Conservation (phyloP, 2,888 invertebrate genomes). For the Neocrepidodera transversa region DNA sequence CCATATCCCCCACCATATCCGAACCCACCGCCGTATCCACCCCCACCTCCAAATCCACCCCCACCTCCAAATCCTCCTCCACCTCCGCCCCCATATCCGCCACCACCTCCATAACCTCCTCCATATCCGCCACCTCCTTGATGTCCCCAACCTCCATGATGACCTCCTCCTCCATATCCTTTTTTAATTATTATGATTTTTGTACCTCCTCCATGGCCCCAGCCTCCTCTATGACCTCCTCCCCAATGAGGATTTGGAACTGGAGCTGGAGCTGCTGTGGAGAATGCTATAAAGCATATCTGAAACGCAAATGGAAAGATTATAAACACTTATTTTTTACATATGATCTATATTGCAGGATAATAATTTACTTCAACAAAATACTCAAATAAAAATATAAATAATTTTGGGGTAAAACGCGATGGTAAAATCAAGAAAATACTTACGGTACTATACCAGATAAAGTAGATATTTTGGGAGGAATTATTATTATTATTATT, state of each 20-base stretch:
- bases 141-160: neutral
- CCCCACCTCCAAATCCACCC: constrained; percentile 11
- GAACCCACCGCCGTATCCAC: constrained; percentile 15
- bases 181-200: neutral
- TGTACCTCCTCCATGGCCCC: neutral
- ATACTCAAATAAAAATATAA: no score
- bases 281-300: neutral
- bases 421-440: no score
- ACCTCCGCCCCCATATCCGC: neutral
- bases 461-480: no score
- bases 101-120: constrained; percentile 3
- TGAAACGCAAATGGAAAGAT: no score
- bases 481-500: no score
- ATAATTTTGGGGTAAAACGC: no score
- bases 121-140: neutral
- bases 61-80: constrained; percentile 13
- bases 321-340: no score
- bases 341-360: no score
- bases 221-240: neutral
- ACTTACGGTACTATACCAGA: no score
- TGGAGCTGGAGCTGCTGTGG: neutral
- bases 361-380: no score
- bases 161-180: neutral
- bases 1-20: constrained; percentile 17
- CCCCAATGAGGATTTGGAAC: neutral